Conservation (phyloP, 2,888 invertebrate genomes). For the Tupiocoris notatus region DNA sequence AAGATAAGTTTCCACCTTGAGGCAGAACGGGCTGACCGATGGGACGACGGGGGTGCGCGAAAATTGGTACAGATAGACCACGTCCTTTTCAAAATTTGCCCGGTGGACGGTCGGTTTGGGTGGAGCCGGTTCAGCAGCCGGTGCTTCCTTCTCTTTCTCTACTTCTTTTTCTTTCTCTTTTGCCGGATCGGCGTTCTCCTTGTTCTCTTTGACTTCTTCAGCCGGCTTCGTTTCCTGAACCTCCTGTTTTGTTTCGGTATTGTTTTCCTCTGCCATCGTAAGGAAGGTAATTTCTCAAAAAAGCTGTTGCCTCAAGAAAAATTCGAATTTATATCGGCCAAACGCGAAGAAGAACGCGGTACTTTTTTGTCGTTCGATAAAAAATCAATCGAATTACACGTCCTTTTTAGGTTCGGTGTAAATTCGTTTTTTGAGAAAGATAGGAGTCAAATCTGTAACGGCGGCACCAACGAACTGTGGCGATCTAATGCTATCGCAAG, state of each 20-base stretch:
- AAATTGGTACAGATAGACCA: slow-evolving; percentile 92
- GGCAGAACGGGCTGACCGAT: slow-evolving; percentile 86
- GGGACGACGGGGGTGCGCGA: slow-evolving; percentile 86
- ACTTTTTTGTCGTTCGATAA: not conserved
- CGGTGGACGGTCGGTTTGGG: slow-evolving; percentile 81
- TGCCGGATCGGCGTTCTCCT: slow-evolving; percentile 47
- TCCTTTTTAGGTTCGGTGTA: not conserved
- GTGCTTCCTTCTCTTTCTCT: slow-evolving; percentile 47
- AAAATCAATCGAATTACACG: not conserved
- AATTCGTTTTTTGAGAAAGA: not conserved
- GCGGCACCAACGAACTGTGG: slow-evolving; percentile 15
- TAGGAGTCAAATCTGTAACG: slow-evolving; percentile 1
- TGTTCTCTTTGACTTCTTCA: slow-evolving; percentile 47
- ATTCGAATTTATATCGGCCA: not conserved
- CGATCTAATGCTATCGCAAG: not conserved
- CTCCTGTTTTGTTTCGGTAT: slow-evolving; percentile 60
- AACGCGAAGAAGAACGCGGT: not conserved
- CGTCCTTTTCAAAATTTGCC: slow-evolving; percentile 84
- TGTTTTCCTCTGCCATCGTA: slow-evolving; percentile 48
- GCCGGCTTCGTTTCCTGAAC: slow-evolving; percentile 56
- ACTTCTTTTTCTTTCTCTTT: slow-evolving; percentile 48
- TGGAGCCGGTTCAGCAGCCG: slow-evolving; percentile 49
- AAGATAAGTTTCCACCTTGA: slow-evolving; percentile 95
- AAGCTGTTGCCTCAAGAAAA: not conserved
- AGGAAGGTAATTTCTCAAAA: not conserved